Base-by-base conservation (phyloP, 2,113 vertebrate species). In the Sialia sialis region DNA sequence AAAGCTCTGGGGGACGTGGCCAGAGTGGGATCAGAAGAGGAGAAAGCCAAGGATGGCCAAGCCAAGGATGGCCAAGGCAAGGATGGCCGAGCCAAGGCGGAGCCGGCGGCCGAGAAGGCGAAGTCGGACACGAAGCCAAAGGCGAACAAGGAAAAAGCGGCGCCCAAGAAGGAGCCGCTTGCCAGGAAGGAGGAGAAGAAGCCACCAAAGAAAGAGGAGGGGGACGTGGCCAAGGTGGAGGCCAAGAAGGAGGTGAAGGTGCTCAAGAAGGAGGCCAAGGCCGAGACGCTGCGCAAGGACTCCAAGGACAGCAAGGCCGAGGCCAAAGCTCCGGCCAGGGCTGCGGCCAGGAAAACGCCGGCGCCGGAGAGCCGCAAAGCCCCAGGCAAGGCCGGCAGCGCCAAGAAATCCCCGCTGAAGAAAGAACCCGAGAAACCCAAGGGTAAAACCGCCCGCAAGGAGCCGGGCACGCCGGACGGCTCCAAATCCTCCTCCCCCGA, bases 121-220 rank as follows among this genome's bases (percentile, higher is more conserved):
- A 98, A 98, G 77, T 98, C 96, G 11, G 98, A 98, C 1, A 3
- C 25, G 4, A 91, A 80, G 64, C 43, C 68, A 1, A 98, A 98
- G 94, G 38, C 19, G 12, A 70, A 69, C 73, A 98, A 98, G 87
- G 99, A 98, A 52, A 99, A 99, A 1, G 34, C 3, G 2, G 10
- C n/a, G 0, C 49, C 90, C 21, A 99, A 98, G 79, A 98, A 98
- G 23, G 98, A 98, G 12, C 97, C 13, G 0, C 0, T 1, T 2
- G 39, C 87, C 10, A 97, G 95, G 21, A 98, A 97, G 69, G 98
- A 98, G 2, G 98, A 98, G 89, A 98, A 96, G 63, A 96, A 95
- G 44, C 73, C 4, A 0, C 82, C 8, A 39, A 98, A 91, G 98
- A 98, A 94, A 54, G 94, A 96, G 0, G 95, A 97, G 41, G 84